Evolutionary conservation across 2,797 vertebrate species (phyloP).

Genomic region (Phoeniculus purpureus): DNA sequence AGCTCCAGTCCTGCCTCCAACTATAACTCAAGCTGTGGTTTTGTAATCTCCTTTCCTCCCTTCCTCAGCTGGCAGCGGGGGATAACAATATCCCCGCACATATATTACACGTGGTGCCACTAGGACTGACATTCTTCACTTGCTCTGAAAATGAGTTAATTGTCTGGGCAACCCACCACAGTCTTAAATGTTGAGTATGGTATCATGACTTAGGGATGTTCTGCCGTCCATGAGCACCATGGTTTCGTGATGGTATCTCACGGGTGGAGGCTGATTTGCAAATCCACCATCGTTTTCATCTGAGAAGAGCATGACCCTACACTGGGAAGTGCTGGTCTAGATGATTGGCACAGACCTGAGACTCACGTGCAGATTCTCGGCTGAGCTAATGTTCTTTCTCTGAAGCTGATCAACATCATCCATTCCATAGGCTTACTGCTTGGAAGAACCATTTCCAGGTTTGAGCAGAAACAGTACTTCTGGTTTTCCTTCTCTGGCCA

Average conservation of each 20-base stretch:
- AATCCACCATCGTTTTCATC: neutral
- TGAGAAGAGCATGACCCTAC: neutral
- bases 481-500: neutral
- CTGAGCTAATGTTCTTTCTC: neutral
- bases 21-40: slow-evolving; percentile 42
- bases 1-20: slow-evolving; percentile 20
- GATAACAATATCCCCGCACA: slow-evolving; percentile 3
- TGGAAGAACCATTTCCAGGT: neutral
- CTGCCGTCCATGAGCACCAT: neutral
- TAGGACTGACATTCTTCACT: neutral
- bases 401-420: neutral
- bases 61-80: neutral
- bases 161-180: neutral
- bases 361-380: neutral
- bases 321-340: neutral
- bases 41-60: slow-evolving; percentile 36
- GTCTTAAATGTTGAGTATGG: neutral
- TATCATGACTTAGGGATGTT: neutral
- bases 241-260: neutral
- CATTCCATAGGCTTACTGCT: rapidly evolving
- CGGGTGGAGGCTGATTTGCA: neutral
- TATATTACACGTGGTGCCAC: neutral
- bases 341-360: neutral
- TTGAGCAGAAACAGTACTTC: neutral
- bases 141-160: neutral